A percentile compares a stretch with the other conserved stretches of the same genome.
These are phyloP conservation scores for Halcyon chelicuti DNA, from an alignment of 2,797 vertebrate genomes.

Conservation along the genomic window DNA sequence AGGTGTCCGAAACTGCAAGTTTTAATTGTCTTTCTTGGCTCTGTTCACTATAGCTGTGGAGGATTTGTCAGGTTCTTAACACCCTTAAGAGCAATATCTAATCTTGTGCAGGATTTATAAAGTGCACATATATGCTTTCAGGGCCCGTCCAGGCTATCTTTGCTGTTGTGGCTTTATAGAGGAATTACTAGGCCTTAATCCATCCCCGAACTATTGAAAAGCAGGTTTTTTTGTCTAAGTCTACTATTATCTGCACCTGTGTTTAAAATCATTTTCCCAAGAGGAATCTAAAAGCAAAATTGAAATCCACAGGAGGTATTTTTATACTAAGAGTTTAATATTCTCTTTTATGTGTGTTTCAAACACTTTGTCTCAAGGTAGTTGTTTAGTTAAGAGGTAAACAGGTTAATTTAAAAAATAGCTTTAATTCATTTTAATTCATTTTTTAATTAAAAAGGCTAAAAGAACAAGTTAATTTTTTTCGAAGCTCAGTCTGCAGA, in stretches of 20 bases:
- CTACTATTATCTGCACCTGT: conserved; percentile 29
- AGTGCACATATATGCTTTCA: background rate
- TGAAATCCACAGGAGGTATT: conserved; percentile 52
- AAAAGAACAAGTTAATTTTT: background rate
- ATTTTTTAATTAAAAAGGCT: background rate
- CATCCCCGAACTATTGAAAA: conserved; percentile 18
- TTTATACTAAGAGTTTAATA: conserved; percentile 17
- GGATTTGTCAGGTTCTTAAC: background rate
- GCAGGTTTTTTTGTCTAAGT: background rate
- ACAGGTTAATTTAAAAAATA: background rate
- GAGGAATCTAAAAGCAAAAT: conserved; percentile 51
- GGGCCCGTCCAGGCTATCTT: background rate
- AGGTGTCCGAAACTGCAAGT: background rate
- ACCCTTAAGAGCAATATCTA: conserved; percentile 10
- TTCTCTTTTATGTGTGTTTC: background rate
- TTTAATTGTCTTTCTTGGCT: conserved; percentile 8
- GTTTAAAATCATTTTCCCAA: conserved; percentile 49
- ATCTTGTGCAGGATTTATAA: background rate
- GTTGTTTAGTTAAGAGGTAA: background rate
- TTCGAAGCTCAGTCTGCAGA: background rate
- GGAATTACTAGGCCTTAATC: conserved; percentile 1
- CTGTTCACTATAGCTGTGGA: background rate
- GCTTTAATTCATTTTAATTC: background rate
- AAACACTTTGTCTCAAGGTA: conserved; percentile 8
- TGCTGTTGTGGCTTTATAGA: conserved; percentile 8